Conservation (phyloP, 2,797 vertebrate species). For the Peromyscus attwateri region DNA sequence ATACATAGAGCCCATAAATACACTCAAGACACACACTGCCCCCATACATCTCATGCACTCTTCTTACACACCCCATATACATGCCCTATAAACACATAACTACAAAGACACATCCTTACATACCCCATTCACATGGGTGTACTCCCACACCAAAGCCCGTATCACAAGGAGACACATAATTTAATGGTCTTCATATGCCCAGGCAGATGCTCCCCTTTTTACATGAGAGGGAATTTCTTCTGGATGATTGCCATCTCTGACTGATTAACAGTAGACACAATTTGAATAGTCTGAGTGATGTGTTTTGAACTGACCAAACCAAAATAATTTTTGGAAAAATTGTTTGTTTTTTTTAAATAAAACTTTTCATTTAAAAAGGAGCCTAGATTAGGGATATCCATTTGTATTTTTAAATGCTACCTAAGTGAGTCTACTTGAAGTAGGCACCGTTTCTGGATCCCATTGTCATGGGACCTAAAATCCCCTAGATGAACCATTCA, state of each 20-base stretch:
- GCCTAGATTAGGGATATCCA: constrained; percentile 45
- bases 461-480: constrained; percentile 34
- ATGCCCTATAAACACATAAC: neutral
- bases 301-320: constrained; percentile 54
- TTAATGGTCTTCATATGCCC: neutral
- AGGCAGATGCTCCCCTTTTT: neutral
- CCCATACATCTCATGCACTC: neutral
- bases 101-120: neutral
- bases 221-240: neutral
- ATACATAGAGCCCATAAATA: neutral
- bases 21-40: neutral
- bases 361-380: constrained; percentile 51
- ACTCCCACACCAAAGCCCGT: neutral
- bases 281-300: constrained; percentile 55
- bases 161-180: neutral
- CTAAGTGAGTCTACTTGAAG: constrained; percentile 52
- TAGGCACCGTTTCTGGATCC: neutral
- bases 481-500: constrained; percentile 51
- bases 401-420: constrained; percentile 35
- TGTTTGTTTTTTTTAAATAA: constrained; percentile 34
- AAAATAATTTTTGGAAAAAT: constrained; percentile 44
- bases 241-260: constrained; percentile 2
- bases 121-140: accelerated
- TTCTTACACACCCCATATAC: neutral
- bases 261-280: constrained; percentile 65